Conservation (phyloP, 2,113 vertebrate genomes). For the Aspiorhynchus laticeps region DNA sequence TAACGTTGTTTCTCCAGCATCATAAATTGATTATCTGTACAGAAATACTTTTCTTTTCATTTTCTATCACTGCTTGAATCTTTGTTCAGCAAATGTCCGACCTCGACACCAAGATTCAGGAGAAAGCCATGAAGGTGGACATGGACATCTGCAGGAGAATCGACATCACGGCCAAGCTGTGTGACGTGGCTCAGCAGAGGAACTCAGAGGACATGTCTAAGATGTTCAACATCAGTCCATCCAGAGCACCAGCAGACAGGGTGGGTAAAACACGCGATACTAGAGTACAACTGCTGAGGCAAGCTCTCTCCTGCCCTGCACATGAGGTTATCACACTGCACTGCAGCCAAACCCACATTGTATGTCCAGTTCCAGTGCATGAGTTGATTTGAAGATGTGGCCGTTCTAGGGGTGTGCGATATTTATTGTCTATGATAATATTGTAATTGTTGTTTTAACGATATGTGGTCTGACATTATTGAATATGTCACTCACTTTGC, state of each 20-base stretch:
- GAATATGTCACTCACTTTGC: no score
- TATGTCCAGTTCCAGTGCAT: constrained; percentile 13
- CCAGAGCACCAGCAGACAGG: constrained; percentile 64
- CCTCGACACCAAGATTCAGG: constrained; percentile 98
- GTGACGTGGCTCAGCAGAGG: constrained; percentile 97
- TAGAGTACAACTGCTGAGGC: constrained; percentile 59
- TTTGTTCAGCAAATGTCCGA: constrained; percentile 95
- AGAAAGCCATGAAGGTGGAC: constrained; percentile 98
- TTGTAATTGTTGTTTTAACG: no score
- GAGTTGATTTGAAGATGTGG: neutral
- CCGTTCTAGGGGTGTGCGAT: neutral
- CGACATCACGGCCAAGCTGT: constrained; percentile 99
- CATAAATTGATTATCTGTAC: neutral
- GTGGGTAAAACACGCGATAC: neutral
- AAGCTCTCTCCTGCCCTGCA: constrained; percentile 34
- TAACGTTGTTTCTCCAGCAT: neutral
- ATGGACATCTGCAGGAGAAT: constrained; percentile 99
- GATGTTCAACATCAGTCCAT: constrained; percentile 90
- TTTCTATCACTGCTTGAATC: neutral
- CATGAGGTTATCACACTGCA: constrained; percentile 66
- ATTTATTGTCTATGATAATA: no score
- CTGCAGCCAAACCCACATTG: constrained; percentile 48
- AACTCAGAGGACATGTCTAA: constrained; percentile 98
- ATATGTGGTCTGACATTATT: no score
- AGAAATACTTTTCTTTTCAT: neutral